These are phyloP conservation scores for Nymphicus hollandicus DNA, from an alignment of 2,113 vertebrate species.

Conservation along the genomic window DNA sequence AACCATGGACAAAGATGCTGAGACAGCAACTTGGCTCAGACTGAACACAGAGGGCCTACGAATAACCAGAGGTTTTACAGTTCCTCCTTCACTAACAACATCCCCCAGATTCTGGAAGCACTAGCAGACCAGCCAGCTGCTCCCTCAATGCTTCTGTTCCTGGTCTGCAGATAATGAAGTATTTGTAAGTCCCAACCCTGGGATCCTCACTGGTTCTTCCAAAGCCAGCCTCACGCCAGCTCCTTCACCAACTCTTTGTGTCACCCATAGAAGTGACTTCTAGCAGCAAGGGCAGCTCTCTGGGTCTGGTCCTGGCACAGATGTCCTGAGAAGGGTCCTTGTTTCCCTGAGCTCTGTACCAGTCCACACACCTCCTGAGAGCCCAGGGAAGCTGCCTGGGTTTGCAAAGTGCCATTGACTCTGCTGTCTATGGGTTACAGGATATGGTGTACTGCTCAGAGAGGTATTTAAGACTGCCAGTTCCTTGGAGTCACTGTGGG, in stretches of 20 bases:
- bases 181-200: background rate
- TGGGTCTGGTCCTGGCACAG: background rate
- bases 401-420: background rate
- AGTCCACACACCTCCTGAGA: background rate
- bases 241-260: background rate
- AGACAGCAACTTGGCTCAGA: background rate
- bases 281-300: background rate
- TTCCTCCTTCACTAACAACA: background rate
- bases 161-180: background rate
- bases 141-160: conserved; percentile 10
- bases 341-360: background rate
- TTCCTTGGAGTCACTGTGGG: background rate
- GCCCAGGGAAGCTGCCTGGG: background rate
- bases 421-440: accelerated
- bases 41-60: background rate
- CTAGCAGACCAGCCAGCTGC: background rate
- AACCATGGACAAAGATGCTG: background rate
- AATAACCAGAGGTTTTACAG: background rate
- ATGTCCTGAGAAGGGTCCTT: background rate
- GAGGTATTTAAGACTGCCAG: background rate
- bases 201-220: background rate
- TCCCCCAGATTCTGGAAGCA: background rate
- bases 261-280: background rate
- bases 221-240: background rate
- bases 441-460: background rate